Evolutionary conservation across 2,113 vertebrate species (phyloP).

Genomic region (Muscicapa adusta): DNA sequence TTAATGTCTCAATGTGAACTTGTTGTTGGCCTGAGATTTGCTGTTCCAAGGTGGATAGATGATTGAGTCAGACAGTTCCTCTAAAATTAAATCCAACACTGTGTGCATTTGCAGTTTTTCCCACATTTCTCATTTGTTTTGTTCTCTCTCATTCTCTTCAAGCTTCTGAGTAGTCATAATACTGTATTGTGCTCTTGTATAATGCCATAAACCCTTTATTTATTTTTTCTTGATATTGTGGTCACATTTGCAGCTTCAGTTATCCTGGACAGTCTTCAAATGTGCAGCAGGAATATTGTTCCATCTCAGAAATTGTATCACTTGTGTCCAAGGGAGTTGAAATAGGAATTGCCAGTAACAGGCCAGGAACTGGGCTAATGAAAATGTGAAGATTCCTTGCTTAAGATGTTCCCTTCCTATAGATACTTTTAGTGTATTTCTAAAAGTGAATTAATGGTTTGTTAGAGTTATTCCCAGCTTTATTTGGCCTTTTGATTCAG

Average conservation of each 20-base stretch:
- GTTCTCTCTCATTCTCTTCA: neutral
- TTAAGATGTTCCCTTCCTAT: neutral
- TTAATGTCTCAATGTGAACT: neutral
- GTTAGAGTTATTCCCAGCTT: neutral
- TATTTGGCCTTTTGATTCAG: neutral
- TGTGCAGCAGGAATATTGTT: neutral
- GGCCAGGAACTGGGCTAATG: neutral
- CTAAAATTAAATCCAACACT: neutral
- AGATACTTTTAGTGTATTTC: neutral
- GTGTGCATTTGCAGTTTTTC: neutral
- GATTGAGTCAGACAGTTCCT: neutral
- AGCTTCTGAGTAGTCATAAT: neutral
- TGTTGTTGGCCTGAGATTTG: neutral
- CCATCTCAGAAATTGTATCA: neutral
- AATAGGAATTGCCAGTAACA: neutral
- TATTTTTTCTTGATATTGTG: neutral
- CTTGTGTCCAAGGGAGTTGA: neutral
- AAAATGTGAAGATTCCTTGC: neutral
- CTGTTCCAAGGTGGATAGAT: neutral
- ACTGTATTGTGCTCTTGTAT: neutral
- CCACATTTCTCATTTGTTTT: neutral
- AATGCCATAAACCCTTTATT: neutral
- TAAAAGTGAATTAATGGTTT: neutral
- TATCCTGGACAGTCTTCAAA: neutral
- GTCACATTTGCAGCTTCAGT: neutral